A percentile compares a stretch with the other conserved stretches of the same genome.
Conservation (phyloP, 2,888 invertebrate genomes). For the Megastigmus dorsalis region DNA sequence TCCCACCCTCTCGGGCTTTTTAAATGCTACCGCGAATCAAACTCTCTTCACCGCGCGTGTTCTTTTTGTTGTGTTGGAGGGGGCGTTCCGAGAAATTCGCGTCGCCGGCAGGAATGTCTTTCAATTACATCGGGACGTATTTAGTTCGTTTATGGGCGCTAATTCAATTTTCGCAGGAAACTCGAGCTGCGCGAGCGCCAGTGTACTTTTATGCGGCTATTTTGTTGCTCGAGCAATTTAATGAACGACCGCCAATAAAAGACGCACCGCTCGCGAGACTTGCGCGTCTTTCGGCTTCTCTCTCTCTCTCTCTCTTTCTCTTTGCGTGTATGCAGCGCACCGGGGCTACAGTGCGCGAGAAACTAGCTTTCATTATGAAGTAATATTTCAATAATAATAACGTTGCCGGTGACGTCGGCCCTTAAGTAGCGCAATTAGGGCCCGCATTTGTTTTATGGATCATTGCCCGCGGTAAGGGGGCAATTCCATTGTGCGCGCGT, state of each 20-base stretch:
- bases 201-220: conserved; percentile 6
- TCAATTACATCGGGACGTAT: conserved; percentile 33
- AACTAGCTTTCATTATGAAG: background rate
- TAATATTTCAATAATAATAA: conserved; percentile 7
- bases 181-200: background rate
- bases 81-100: conserved; percentile 13
- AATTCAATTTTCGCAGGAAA: conserved; percentile 40
- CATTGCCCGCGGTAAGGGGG: too few relatives aligned
- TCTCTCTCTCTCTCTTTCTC: too few relatives aligned
- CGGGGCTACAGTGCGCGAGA: background rate
- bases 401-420: too few relatives aligned
- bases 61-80: background rate
- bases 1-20: too few relatives aligned
- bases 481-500: too few relatives aligned
- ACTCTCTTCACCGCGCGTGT: background rate
- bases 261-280: too few relatives aligned
- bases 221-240: conserved; percentile 2
- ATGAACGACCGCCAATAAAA: conserved; percentile 22
- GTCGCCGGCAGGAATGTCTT: conserved; percentile 20
- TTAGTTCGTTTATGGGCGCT: conserved; percentile 38
- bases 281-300: background rate
- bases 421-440: too few relatives aligned
- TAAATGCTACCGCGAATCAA: background rate
- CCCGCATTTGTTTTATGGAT: background rate
- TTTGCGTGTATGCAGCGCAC: too few relatives aligned